Base-by-base conservation (phyloP, 2,888 invertebrate genomes). In the Eurytoma adleriae region DNA sequence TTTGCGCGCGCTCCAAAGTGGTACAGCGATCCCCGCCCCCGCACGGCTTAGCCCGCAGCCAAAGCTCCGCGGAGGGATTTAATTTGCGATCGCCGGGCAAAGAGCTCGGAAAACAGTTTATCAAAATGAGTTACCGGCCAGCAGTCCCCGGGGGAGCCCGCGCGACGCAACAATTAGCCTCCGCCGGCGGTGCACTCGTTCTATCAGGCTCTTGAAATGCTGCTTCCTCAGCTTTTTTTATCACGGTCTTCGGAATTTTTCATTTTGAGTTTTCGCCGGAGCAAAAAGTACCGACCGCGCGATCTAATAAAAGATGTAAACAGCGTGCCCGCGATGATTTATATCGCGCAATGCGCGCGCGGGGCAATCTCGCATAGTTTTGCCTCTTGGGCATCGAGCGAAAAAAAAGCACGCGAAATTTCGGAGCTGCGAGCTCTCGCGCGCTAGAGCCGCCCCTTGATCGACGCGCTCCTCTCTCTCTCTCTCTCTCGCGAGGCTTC, bases 31-130 rank as follows among this genome's bases (percentile, higher is more conserved):
- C n/a, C 30, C 61, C 16, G 14, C 77, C 20, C 48, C n/a, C 64
- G 13, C 3, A 12, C 77, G 69, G 61, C 77, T 67, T 73, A 18
- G 48, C 30, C 62, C 69, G 12, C 78, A 73, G 66, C 82, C 62
- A 52, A 52, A 64, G 48, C 70, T 61, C 78, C 81, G 76, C 73
- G 81, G 83, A 86, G 87, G 86, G 86, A 88, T 89, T 89, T 89
- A 89, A 89, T 89, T 89, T 88, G 87, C 89, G 88, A 88, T 86
- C 86, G 86, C 86, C 86, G 87, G 40, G 85, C 85, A 86, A 86
- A 88, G 87, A 88, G 87, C 86, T 87, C 84, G 86, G 86, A 88
- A 89, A 89, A 89, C 89, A 88, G 88, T 89, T 89, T 89, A 88
- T 89, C 88, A 89, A 88, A 89, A 89, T 84, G 89, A 88, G 87